Percentiles rank a stretch among this genome's conserved stretches.
phyloP scores from a whole-genome alignment of 2,113 vertebrate genomes.

The Menura novaehollandiae region DNA sequence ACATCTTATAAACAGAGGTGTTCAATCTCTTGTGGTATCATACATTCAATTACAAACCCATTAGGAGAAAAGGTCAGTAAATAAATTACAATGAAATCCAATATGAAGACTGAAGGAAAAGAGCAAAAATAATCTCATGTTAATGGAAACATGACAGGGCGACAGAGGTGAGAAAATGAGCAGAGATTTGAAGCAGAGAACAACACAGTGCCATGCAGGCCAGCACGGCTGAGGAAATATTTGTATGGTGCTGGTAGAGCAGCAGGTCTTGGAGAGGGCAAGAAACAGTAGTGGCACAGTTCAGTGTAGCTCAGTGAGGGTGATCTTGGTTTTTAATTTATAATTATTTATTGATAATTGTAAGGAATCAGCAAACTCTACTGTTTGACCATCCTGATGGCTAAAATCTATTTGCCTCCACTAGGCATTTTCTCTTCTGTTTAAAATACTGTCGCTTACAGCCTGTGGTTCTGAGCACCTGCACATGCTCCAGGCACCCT shows the following conservation, averaged over 20 bases:
- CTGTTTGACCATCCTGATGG: not conserved
- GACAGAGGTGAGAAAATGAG: not conserved
- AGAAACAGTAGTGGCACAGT: not conserved
- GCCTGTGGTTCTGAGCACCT: not conserved
- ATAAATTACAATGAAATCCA: not conserved
- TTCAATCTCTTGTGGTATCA: not conserved
- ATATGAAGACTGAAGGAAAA: not conserved
- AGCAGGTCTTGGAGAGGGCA: not conserved
- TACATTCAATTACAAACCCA: not conserved
- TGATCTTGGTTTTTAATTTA: not conserved
- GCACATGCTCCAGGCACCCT: not conserved
- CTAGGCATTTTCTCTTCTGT: not conserved
- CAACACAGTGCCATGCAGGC: fast-evolving
- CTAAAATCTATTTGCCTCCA: not conserved
- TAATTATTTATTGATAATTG: not conserved
- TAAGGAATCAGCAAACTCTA: not conserved
- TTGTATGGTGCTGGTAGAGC: not conserved
- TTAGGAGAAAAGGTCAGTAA: not conserved
- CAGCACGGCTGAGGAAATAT: not conserved
- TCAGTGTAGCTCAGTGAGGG: not conserved
- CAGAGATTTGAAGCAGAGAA: not conserved
- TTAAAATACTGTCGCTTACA: not conserved
- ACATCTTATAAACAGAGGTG: not conserved
- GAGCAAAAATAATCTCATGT: not conserved
- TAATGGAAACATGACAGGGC: not conserved